These are phyloP conservation scores for Phycodurus eques DNA, from an alignment of 2,113 vertebrate genomes.

Conservation along the genomic window DNA sequence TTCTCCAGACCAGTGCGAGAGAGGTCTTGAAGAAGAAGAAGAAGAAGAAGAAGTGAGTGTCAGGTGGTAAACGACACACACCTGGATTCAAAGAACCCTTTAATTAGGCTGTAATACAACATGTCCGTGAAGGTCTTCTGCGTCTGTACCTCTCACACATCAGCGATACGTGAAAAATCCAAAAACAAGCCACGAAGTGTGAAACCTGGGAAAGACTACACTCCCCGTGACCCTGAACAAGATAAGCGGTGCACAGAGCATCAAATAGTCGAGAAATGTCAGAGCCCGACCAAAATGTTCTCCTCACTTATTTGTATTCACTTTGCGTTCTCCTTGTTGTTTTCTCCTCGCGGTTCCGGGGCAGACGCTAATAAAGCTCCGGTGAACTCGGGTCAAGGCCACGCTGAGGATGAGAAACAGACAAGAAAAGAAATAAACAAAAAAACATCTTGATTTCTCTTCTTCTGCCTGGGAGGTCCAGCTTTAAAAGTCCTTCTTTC, in stretches of 20 bases:
- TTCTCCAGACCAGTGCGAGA: too few relatives aligned
- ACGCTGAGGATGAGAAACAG: conserved; percentile 33
- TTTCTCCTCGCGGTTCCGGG: conserved; percentile 26
- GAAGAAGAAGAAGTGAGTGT: too few relatives aligned
- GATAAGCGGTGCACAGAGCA: neutral
- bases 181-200: too few relatives aligned
- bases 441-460: neutral
- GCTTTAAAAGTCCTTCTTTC: neutral
- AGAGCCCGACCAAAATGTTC: neutral
- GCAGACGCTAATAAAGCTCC: conserved; percentile 41
- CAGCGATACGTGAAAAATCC: too few relatives aligned
- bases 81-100: too few relatives aligned
- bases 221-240: neutral
- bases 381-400: conserved; percentile 44
- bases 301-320: conserved; percentile 4
- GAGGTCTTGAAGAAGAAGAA: too few relatives aligned
- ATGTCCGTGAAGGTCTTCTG: too few relatives aligned
- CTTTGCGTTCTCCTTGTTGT: conserved; percentile 39
- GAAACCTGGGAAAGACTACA: too few relatives aligned
- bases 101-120: too few relatives aligned
- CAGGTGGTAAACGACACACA: too few relatives aligned
- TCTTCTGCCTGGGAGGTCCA: neutral
- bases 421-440: neutral
- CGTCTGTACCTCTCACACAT: too few relatives aligned
- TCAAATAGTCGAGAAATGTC: neutral